A percentile compares a stretch with the other conserved stretches of the same genome.
These are phyloP conservation scores for Dunckerocampus dactyliophorus DNA, from an alignment of 2,113 vertebrate species.

Conservation along the genomic window DNA sequence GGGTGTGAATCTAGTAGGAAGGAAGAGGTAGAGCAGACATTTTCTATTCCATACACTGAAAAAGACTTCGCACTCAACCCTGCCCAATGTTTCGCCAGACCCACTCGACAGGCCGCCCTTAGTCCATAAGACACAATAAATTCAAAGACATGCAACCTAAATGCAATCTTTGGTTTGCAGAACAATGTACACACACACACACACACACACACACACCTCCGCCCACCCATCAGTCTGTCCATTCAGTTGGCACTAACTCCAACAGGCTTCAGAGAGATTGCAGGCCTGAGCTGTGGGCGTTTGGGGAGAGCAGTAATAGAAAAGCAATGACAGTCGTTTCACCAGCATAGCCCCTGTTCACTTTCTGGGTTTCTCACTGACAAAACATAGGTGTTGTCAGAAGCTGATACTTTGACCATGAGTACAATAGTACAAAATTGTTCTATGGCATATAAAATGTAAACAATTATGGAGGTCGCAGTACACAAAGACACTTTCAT, in stretches of 20 bases:
- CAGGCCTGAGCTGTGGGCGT: slow-evolving; percentile 69
- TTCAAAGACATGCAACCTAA: slow-evolving; percentile 58
- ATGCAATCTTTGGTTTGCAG: slow-evolving; percentile 51
- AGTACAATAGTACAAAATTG: slow-evolving; percentile 67
- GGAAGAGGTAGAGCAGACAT: slow-evolving; percentile 19
- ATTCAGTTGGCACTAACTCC: slow-evolving; percentile 76
- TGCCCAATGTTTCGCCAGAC: slow-evolving; percentile 35
- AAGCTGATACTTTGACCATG: slow-evolving; percentile 72
- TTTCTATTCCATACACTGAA: slow-evolving; percentile 47
- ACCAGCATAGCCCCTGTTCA: slow-evolving; percentile 65
- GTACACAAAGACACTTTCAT: slow-evolving; percentile 41
- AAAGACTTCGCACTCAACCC: slow-evolving; percentile 36
- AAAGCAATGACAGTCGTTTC: slow-evolving; percentile 78
- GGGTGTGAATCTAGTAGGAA: slow-evolving; percentile 14
- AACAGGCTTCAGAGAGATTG: slow-evolving; percentile 79
- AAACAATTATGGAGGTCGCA: slow-evolving; percentile 55
- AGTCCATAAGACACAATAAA: slow-evolving; percentile 48
- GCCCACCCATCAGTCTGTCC: slow-evolving; percentile 74
- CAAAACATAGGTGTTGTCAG: slow-evolving; percentile 73
- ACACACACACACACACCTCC: slow-evolving; percentile 47
- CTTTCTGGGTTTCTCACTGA: slow-evolving; percentile 68
- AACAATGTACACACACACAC: slow-evolving; percentile 25
- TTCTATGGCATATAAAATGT: slow-evolving; percentile 56
- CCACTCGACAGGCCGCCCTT: slow-evolving; percentile 36
- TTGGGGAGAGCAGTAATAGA: slow-evolving; percentile 72